Evolutionary conservation across 1,140 invertebrate genomes (phyloP).

Genomic region (Scaptomyza graminum): DNA sequence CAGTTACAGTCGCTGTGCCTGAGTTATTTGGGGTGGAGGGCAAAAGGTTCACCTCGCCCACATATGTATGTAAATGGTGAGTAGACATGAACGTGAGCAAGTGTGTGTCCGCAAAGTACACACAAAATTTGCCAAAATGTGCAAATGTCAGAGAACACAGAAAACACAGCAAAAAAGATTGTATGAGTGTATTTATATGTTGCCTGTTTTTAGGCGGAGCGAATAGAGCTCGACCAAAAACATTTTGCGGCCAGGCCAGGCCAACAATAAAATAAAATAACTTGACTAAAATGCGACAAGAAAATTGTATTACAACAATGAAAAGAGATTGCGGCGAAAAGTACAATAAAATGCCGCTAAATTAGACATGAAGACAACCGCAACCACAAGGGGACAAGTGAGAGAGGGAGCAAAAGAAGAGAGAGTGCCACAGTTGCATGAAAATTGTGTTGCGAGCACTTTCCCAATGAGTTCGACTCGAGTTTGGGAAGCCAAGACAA

Average conservation of each 20-base stretch:
- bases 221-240: constrained; percentile 48
- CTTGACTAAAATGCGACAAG: constrained; percentile 79
- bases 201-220: constrained; percentile 66
- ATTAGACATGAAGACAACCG: constrained; percentile 79
- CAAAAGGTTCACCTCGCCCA: constrained; percentile 42
- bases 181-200: constrained; percentile 28
- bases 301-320: constrained; percentile 81
- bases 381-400: constrained; percentile 30
- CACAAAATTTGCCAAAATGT: constrained; percentile 69
- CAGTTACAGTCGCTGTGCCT: constrained; percentile 63
- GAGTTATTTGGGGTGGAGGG: constrained; percentile 55
- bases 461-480: constrained; percentile 7
- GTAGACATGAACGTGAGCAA: constrained; percentile 13
- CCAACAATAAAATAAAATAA: constrained; percentile 72
- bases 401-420: not conserved
- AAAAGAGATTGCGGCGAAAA: constrained; percentile 79
- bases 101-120: constrained; percentile 55
- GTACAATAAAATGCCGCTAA: constrained; percentile 82
- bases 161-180: not conserved
- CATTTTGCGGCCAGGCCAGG: constrained; percentile 63
- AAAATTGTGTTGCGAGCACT: constrained; percentile 24
- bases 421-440: constrained; percentile 13
- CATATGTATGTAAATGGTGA: not conserved
- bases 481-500: not conserved
- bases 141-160: constrained; percentile 71